Conservation (phyloP, 92 coral and sea anemone genomes). For the Phymanthus crucifer region DNA sequence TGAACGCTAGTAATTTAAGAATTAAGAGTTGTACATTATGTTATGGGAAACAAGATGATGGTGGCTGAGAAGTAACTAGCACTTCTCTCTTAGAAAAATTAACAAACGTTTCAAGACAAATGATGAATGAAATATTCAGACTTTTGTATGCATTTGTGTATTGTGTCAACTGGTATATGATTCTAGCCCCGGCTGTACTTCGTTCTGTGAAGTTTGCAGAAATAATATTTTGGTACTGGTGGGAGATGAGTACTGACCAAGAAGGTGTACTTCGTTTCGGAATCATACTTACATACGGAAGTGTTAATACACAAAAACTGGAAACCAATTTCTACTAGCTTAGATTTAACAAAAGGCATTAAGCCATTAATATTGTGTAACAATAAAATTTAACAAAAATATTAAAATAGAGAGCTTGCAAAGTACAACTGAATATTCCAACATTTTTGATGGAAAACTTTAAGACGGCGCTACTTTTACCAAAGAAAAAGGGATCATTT, state of each 20-base stretch:
- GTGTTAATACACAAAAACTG: too few species aligned
- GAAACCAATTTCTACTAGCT: too few species aligned
- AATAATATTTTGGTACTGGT: background rate
- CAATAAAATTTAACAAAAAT: too few species aligned
- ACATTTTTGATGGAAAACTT: too few species aligned
- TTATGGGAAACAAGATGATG: conserved; percentile 9
- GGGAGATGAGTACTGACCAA: too few species aligned
- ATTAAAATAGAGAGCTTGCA: too few species aligned
- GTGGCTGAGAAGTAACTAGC: conserved; percentile 19
- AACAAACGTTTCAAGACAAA: conserved; percentile 1
- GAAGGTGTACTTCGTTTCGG: too few species aligned
- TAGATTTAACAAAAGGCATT: too few species aligned
- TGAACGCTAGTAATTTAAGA: background rate
- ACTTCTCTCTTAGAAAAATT: background rate
- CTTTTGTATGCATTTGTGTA: background rate
- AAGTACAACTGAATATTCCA: too few species aligned
- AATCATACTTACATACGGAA: too few species aligned
- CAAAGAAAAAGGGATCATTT: background rate
- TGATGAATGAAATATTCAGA: background rate
- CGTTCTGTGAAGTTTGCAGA: background rate
- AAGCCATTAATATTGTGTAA: too few species aligned
- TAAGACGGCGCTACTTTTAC: background rate
- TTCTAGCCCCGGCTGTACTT: background rate
- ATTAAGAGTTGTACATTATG: background rate
- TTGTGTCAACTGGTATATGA: background rate